Evolutionary conservation across 2,113 vertebrate genomes (phyloP).

Genomic region (Nettapus auritus): DNA sequence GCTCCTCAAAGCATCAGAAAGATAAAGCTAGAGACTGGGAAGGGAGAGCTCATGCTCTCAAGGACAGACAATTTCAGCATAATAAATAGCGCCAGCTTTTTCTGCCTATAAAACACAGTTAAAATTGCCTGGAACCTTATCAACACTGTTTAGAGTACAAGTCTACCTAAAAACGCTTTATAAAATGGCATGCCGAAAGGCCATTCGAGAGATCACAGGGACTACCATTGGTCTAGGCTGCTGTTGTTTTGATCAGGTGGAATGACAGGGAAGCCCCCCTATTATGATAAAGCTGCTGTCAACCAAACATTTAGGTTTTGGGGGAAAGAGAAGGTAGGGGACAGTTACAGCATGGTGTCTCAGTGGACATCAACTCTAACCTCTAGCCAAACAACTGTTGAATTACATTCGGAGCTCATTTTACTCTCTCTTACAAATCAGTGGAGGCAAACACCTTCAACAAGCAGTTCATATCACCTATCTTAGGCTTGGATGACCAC

Average conservation of each 20-base stretch:
- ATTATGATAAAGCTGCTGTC: neutral
- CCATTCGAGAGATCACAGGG: neutral
- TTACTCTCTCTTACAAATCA: neutral
- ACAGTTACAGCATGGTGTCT: neutral
- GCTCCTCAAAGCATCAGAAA: neutral
- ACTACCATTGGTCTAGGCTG: neutral
- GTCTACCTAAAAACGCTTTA: neutral
- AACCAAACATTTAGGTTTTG: neutral
- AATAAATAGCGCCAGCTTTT: neutral
- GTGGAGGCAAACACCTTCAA: neutral
- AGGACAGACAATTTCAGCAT: neutral
- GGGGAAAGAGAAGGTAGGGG: neutral
- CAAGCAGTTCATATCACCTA: neutral
- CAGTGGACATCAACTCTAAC: neutral
- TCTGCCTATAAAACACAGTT: neutral
- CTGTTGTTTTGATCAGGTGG: neutral
- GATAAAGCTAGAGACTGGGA: neutral
- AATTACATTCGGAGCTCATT: neutral
- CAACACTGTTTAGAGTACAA: neutral
- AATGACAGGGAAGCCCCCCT: neutral
- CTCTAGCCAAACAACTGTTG: neutral
- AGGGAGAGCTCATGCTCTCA: neutral
- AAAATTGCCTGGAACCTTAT: neutral
- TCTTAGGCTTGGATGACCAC: neutral
- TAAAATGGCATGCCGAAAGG: neutral